phyloP scores from a whole-genome alignment of 2,888 invertebrate genomes.

The Pristionchus fissidentatus region DNA sequence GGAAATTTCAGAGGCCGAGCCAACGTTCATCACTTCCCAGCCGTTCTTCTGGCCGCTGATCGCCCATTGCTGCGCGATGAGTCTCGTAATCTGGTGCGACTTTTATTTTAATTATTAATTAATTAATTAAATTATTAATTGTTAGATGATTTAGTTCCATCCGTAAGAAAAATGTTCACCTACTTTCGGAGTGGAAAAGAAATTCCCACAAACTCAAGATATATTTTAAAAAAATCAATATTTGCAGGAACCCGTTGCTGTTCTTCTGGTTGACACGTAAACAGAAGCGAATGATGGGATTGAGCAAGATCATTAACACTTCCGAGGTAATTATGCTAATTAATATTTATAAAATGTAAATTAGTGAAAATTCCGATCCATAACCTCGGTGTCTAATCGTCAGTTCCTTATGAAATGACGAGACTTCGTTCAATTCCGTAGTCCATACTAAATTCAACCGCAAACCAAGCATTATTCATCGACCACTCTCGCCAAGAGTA shows the following conservation, averaged over 20 bases:
- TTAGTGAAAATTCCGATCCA: no score
- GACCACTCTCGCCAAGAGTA: no score
- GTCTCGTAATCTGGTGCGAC: slow-evolving; percentile 63
- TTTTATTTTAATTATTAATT: background rate
- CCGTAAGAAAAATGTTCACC: background rate
- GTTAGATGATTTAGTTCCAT: background rate
- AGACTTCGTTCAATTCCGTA: no score
- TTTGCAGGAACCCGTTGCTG: slow-evolving; percentile 73
- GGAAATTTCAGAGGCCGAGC: slow-evolving; percentile 65
- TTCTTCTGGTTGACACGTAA: slow-evolving; percentile 76
- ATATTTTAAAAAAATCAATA: slow-evolving; percentile 53
- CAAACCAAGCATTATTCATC: no score
- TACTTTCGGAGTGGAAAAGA: background rate
- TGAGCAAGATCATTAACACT: slow-evolving; percentile 71
- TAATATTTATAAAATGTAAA: no score
- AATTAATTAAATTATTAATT: background rate
- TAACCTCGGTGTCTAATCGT: no score
- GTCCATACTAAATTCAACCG: no score
- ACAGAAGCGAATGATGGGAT: slow-evolving; percentile 68
- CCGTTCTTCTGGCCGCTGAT: slow-evolving; percentile 73
- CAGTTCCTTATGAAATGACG: no score
- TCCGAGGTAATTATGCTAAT: slow-evolving; percentile 63
- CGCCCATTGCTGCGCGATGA: slow-evolving; percentile 75
- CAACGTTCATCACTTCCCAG: slow-evolving; percentile 65
- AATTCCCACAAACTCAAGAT: background rate